A percentile compares a stretch with the other conserved stretches of the same genome.
These are phyloP conservation scores for Tupaia chinensis DNA, from an alignment of 2,113 vertebrate species.

Conservation along the genomic window DNA sequence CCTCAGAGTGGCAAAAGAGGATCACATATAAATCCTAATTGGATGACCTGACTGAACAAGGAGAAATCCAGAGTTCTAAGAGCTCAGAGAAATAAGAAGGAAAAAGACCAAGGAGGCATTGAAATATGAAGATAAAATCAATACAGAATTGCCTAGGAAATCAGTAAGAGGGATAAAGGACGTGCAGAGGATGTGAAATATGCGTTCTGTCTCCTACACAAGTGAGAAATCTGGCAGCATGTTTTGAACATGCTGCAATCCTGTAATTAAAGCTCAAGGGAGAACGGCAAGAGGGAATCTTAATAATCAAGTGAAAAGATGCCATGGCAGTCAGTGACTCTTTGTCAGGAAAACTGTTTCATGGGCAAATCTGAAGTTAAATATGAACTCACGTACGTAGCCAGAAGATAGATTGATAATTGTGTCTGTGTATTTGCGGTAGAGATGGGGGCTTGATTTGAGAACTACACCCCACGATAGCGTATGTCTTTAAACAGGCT, in stretches of 20 bases:
- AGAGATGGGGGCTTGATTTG: neutral
- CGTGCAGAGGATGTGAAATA: constrained; percentile 70
- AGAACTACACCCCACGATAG: neutral
- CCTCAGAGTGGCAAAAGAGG: constrained; percentile 78
- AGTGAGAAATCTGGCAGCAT: constrained; percentile 80
- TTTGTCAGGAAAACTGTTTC: constrained; percentile 83
- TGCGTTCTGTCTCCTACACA: constrained; percentile 76
- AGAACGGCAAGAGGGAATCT: constrained; percentile 77
- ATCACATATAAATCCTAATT: constrained; percentile 83
- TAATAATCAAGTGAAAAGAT: constrained; percentile 84
- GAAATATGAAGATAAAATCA: constrained; percentile 85
- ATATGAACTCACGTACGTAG: neutral
- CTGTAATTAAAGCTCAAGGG: constrained; percentile 90
- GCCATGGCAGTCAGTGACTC: constrained; percentile 71
- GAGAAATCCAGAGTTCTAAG: constrained; percentile 78
- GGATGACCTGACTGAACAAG: constrained; percentile 75
- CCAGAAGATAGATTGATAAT: neutral
- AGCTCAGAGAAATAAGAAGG: constrained; percentile 78
- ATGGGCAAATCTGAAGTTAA: constrained; percentile 59
- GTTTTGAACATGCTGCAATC: constrained; percentile 85
- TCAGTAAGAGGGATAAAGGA: constrained; percentile 82
- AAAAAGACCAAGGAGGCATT: constrained; percentile 79
- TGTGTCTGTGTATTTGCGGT: neutral
- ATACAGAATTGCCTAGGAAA: constrained; percentile 84
- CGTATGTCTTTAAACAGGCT: neutral